Percentiles rank a stretch among this genome's conserved stretches.
phyloP scores from a whole-genome alignment of 2,888 invertebrate species.

The Thecocarcelia acutangulata region DNA sequence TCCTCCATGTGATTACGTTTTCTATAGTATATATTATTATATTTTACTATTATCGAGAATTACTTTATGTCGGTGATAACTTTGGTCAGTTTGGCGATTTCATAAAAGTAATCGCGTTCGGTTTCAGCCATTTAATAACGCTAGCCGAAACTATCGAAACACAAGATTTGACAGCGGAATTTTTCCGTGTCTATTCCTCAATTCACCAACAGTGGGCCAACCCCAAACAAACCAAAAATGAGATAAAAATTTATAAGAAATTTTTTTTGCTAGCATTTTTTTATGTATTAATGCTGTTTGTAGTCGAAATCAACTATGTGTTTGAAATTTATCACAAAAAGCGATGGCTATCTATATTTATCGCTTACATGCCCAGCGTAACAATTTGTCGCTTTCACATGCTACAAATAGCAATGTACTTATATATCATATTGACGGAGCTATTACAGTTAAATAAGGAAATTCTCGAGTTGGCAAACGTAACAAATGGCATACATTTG shows the following conservation, averaged over 20 bases:
- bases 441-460: slow-evolving; percentile 62
- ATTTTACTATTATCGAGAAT: slow-evolving; percentile 5
- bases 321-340: slow-evolving; percentile 36
- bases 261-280: slow-evolving; percentile 25
- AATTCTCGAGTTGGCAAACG: slow-evolving; percentile 39
- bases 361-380: slow-evolving; percentile 64
- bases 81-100: slow-evolving; percentile 68
- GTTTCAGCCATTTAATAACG: slow-evolving; percentile 59
- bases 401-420: slow-evolving; percentile 64
- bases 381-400: slow-evolving; percentile 63
- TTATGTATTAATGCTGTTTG: slow-evolving; percentile 24
- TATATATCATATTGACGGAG: slow-evolving; percentile 67
- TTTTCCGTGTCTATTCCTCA: slow-evolving; percentile 57
- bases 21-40: slow-evolving; percentile 39
- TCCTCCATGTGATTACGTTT: slow-evolving; percentile 47
- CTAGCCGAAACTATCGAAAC: slow-evolving; percentile 59
- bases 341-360: slow-evolving; percentile 55
- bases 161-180: slow-evolving; percentile 27
- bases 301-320: slow-evolving; percentile 52
- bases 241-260: slow-evolving; percentile 52
- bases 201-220: slow-evolving; percentile 61
- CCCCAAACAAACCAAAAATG: background rate
- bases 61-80: slow-evolving; percentile 63
- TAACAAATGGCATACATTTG: slow-evolving; percentile 4
- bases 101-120: slow-evolving; percentile 56